Evolutionary conservation across 1,140 invertebrate species (phyloP).

Genomic region (Hestina assimilis): DNA sequence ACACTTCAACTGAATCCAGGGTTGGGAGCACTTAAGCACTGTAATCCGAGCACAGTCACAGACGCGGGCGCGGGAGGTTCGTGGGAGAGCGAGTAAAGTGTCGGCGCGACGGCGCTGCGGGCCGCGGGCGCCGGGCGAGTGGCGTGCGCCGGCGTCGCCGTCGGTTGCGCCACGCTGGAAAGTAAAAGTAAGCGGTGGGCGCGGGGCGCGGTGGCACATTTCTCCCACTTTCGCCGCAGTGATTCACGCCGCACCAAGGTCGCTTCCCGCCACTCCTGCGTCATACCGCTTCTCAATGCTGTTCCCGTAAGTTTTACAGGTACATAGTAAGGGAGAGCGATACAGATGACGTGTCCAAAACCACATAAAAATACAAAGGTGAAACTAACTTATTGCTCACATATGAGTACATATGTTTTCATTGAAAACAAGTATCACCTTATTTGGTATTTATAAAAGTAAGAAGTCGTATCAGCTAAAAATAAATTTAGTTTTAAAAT

Average conservation of each 20-base stretch:
- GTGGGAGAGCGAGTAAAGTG: slow-evolving; percentile 38
- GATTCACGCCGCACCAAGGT: slow-evolving; percentile 69
- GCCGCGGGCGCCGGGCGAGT: slow-evolving; percentile 74
- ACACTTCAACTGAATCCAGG: slow-evolving; percentile 64
- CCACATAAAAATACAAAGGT: background rate
- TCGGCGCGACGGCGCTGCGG: slow-evolving; percentile 72
- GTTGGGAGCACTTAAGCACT: slow-evolving; percentile 63
- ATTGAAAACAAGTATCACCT: background rate
- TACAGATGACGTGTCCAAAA: background rate
- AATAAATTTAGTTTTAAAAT: no score
- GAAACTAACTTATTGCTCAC: background rate
- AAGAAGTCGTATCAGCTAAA: no score
- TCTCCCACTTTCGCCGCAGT: slow-evolving; percentile 77
- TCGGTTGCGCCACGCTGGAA: slow-evolving; percentile 73
- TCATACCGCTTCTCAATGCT: slow-evolving; percentile 16
- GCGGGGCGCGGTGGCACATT: slow-evolving; percentile 66
- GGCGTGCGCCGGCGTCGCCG: slow-evolving; percentile 61
- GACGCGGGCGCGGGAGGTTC: slow-evolving; percentile 31
- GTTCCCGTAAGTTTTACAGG: slow-evolving; percentile 13
- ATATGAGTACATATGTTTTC: background rate
- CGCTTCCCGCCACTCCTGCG: slow-evolving; percentile 59
- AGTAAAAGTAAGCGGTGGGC: slow-evolving; percentile 75
- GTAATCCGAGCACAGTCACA: slow-evolving; percentile 67
- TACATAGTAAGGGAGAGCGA: background rate
- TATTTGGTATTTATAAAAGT: no score